A percentile compares a stretch with the other conserved stretches of the same genome.
Evolutionary conservation across 2,888 invertebrate genomes (phyloP).

Genomic region (Gymnocheta viridis): DNA sequence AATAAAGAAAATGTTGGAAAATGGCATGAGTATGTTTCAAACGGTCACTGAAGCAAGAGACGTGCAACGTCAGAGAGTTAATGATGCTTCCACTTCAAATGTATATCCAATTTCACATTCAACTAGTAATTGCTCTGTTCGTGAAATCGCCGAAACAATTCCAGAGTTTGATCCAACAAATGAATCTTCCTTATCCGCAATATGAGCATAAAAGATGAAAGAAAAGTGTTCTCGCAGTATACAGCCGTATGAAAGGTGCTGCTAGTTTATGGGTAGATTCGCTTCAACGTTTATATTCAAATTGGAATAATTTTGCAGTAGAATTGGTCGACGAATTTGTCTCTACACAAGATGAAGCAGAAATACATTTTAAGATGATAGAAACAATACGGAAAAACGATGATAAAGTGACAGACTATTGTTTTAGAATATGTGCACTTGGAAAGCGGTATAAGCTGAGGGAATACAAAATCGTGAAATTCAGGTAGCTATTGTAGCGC

Average conservation of each 20-base stretch:
- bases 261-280: conserved; percentile 25
- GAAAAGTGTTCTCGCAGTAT: conserved; percentile 15
- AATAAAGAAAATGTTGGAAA: too few relatives aligned
- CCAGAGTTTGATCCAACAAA: conserved; percentile 3
- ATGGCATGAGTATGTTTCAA: too few relatives aligned
- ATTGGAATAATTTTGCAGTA: background rate
- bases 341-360: background rate
- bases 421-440: background rate
- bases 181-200: conserved; percentile 10
- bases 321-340: conserved; percentile 9
- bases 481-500: too few relatives aligned
- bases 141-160: conserved; percentile 13
- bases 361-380: conserved; percentile 18
- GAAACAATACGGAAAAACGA: background rate
- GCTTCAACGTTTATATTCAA: background rate
- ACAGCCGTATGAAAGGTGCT: conserved; percentile 4
- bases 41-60: too few relatives aligned
- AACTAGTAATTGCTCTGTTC: background rate
- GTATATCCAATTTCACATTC: too few relatives aligned
- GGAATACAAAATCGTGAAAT: too few relatives aligned
- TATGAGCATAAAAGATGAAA: background rate
- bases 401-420: conserved; percentile 9
- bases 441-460: too few relatives aligned
- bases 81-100: too few relatives aligned
- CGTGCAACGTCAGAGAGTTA: too few relatives aligned